Evolutionary conservation across 2,113 vertebrate genomes (phyloP), one percentile per base, ranked within the genome.

Genomic region (Perca schrenkii): DNA sequence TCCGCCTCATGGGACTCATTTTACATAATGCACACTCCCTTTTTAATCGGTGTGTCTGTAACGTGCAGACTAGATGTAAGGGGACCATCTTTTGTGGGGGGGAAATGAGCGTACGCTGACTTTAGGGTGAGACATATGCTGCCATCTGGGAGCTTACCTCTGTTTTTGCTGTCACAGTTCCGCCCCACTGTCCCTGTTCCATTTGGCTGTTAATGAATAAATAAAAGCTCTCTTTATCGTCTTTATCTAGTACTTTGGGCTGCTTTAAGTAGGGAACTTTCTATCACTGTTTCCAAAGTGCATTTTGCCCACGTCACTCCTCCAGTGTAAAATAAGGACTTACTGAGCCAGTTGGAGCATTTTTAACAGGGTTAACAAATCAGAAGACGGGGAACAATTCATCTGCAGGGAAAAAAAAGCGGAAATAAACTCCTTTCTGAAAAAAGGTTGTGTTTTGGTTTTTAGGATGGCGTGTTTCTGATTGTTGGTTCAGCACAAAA

Each of bases 191-290:
- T 89, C 90, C 90, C 84, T 89, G 82, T 89, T 94, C 90, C 87
- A 91, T 93, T 91, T 87, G 91, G 88, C 77, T 86, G 80, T 77
- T 92, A 92, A 94, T 92, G 85, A 94, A 94, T 93, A 94, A 95
- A 92, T 92, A 92, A 94, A 92, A 87, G 52, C 70, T 74, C 81
- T 88, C 88, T 92, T 88, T 91, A 86, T 88, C 84, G 82, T 86
- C 82, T 92, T 88, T 89, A 89, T 75, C 71, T 82, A 92, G 86
- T 71, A 88, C 77, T 86, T 66, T 43, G n/a, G 79, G 79, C 70
- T 85, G 75, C 62, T 84, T 87, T 87, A 83, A 92, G 77, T 78
- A 84, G 70, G 80, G 60, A 78, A 90, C 77, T 89, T 87, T 89
- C 83, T 84, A 74, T 89, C 81, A 80, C 67, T 28, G 71, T 87